Evolutionary conservation across 2,888 invertebrate genomes (phyloP).

Genomic region (Ectemnius cavifrons): DNA sequence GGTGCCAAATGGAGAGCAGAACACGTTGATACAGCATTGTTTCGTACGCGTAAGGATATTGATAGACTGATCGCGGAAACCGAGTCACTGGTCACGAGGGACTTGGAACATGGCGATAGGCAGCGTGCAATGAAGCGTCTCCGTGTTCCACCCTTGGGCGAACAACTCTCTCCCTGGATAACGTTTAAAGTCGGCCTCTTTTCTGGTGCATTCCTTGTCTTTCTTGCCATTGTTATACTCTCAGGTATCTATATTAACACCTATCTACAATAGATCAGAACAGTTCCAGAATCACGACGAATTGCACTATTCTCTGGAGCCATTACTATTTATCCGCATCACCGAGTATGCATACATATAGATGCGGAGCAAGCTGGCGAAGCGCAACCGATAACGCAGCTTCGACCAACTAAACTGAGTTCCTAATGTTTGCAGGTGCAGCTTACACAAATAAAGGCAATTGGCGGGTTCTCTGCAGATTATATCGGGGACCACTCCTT

Average conservation of each 20-base stretch:
- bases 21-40: constrained; percentile 89
- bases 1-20: constrained; percentile 90
- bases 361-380: too few species aligned
- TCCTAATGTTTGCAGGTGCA: constrained; percentile 44
- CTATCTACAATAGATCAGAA: background rate
- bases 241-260: constrained; percentile 79
- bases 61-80: constrained; percentile 90
- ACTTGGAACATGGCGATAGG: constrained; percentile 88
- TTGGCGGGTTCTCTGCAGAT: constrained; percentile 85
- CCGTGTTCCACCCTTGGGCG: constrained; percentile 91
- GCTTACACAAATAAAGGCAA: constrained; percentile 71
- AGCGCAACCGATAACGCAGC: too few species aligned
- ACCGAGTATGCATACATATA: too few species aligned
- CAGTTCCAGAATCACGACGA: too few species aligned
- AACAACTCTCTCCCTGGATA: constrained; percentile 89
- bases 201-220: constrained; percentile 89
- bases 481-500: constrained; percentile 96
- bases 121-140: constrained; percentile 93
- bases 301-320: too few species aligned
- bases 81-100: constrained; percentile 85
- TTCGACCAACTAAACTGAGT: too few species aligned
- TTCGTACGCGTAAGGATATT: constrained; percentile 91
- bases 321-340: too few species aligned
- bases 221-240: constrained; percentile 85
- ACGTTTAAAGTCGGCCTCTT: constrained; percentile 92